Evolutionary conservation across 35 echinoderm and acorn worm genomes (phyloP).

Genomic region (Antedon bifida): DNA sequence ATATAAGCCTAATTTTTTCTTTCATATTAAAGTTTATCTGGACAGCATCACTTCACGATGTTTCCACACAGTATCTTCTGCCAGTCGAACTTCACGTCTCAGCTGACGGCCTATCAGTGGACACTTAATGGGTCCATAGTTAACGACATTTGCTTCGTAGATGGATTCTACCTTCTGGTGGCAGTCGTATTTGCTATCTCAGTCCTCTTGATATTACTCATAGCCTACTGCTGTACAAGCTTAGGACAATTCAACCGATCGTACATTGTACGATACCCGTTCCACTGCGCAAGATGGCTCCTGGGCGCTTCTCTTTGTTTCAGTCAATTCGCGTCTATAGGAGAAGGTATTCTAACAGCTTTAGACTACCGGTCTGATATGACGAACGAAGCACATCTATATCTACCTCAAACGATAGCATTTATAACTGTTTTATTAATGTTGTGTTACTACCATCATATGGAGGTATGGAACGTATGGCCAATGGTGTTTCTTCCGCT

Average conservation of each 20-base stretch:
- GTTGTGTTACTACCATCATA: slow-evolving; percentile 60
- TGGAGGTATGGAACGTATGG: slow-evolving; percentile 51
- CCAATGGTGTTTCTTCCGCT: slow-evolving; percentile 34
- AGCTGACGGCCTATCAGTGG: not conserved
- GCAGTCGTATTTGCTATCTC: slow-evolving; percentile 43
- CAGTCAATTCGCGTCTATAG: slow-evolving; percentile 25
- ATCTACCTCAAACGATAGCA: slow-evolving; percentile 22
- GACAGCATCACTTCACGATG: not conserved
- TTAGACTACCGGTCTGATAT: slow-evolving; percentile 1
- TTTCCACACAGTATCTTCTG: not conserved
- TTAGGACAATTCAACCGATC: slow-evolving; percentile 9
- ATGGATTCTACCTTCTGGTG: slow-evolving; percentile 35
- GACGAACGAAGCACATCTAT: slow-evolving; percentile 47
- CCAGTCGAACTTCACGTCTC: not conserved
- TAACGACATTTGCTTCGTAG: slow-evolving; percentile 68
- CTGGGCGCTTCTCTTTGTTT: slow-evolving; percentile 26
- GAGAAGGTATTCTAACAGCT: slow-evolving; percentile 65
- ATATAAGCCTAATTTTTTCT: too few species aligned
- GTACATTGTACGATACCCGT: slow-evolving; percentile 51
- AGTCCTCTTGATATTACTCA: slow-evolving; percentile 32
- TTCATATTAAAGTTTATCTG: too few species aligned
- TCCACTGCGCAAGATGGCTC: slow-evolving; percentile 60
- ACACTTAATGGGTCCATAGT: slow-evolving; percentile 12
- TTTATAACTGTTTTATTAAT: slow-evolving; percentile 29
- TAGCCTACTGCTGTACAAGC: slow-evolving; percentile 32